Evolutionary conservation across 2,888 invertebrate genomes (phyloP).

Genomic region (Coleophora flavipennella): DNA sequence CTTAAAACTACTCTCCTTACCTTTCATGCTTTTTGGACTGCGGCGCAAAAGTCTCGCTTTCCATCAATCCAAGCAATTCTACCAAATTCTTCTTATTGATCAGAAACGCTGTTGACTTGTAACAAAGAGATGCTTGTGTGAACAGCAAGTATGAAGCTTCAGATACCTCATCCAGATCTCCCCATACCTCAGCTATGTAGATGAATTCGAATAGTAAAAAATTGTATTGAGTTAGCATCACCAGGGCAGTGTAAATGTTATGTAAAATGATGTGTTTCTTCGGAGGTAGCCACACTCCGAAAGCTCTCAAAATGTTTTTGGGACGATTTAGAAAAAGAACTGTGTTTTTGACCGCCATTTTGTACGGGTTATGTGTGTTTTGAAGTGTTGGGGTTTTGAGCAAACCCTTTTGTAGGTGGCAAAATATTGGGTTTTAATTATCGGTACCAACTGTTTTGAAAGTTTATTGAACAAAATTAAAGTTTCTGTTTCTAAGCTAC

Average conservation of each 20-base stretch:
- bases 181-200: slow-evolving; percentile 46
- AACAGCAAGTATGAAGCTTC: slow-evolving; percentile 52
- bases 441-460: background rate
- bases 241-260: slow-evolving; percentile 28
- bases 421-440: background rate
- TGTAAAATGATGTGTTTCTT: slow-evolving; percentile 24
- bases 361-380: slow-evolving; percentile 1
- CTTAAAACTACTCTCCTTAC: slow-evolving; percentile 27
- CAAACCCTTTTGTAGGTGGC: background rate
- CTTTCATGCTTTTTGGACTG: slow-evolving; percentile 32
- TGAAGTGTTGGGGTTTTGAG: too few species aligned
- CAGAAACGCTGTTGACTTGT: slow-evolving; percentile 44
- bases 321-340: slow-evolving; percentile 35
- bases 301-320: slow-evolving; percentile 30
- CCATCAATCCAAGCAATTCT: slow-evolving; percentile 34
- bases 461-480: background rate
- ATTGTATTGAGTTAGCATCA: slow-evolving; percentile 40
- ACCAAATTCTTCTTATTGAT: slow-evolving; percentile 32
- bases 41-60: slow-evolving; percentile 31
- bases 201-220: slow-evolving; percentile 48
- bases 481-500: background rate
- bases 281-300: slow-evolving; percentile 44
- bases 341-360: slow-evolving; percentile 28
- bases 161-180: slow-evolving; percentile 46
- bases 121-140: slow-evolving; percentile 52